Percentiles rank a stretch among this genome's conserved stretches.
Conservation (phyloP, 92 coral and sea anemone genomes). For the Porites cylindrica region DNA sequence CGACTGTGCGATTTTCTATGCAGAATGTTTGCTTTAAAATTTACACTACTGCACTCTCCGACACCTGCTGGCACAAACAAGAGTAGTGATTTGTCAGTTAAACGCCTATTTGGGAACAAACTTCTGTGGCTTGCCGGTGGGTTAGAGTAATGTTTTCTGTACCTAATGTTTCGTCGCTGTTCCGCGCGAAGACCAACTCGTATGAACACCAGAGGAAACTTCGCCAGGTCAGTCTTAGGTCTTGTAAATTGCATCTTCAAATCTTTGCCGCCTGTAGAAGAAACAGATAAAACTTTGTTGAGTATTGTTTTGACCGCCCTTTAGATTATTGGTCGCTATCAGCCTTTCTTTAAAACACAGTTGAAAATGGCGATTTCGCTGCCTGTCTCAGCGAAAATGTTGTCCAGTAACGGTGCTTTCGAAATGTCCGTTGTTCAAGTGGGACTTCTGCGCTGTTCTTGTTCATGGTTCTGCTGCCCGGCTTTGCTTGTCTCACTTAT, state of each 20-base stretch:
- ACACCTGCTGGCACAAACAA: neutral
- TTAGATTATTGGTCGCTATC: neutral
- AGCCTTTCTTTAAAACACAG: neutral
- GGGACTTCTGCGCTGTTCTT: neutral
- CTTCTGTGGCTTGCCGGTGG: neutral
- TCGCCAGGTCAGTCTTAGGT: neutral
- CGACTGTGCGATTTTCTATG: conserved; percentile 14
- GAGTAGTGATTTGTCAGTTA: neutral
- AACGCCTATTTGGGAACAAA: neutral
- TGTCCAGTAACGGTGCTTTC: neutral
- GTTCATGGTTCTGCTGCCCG: neutral
- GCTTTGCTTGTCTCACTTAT: neutral
- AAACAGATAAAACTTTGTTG: neutral
- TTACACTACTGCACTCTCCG: neutral
- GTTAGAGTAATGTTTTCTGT: neutral
- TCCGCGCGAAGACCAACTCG: neutral
- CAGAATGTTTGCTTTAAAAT: neutral
- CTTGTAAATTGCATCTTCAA: neutral
- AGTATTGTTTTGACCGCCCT: neutral
- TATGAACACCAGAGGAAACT: neutral
- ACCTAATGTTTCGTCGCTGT: neutral
- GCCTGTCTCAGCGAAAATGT: neutral
- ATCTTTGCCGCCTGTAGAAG: neutral
- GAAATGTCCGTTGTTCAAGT: neutral
- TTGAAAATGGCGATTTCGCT: neutral